Evolutionary conservation across 92 coral and sea anemone genomes (phyloP).

Genomic region (Umimayanthus chanpuru): DNA sequence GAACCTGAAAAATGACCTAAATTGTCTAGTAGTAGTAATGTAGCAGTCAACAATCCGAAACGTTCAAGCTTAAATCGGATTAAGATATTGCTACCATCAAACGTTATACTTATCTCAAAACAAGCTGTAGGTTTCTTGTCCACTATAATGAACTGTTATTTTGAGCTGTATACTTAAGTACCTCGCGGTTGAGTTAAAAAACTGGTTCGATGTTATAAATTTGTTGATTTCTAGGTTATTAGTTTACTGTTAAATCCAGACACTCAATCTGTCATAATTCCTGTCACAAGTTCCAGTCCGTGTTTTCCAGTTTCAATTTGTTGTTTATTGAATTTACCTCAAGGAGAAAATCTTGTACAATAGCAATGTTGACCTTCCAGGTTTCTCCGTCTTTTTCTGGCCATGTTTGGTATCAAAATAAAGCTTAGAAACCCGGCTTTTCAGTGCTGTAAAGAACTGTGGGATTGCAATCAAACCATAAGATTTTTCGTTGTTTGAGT

Average conservation of each 20-base stretch:
- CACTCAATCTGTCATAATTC: not conserved
- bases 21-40: no score
- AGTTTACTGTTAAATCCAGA: not conserved
- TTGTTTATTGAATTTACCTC: slow-evolving; percentile 5
- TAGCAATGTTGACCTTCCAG: slow-evolving; percentile 7
- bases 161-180: not conserved
- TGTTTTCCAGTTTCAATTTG: slow-evolving; percentile 9
- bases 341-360: not conserved
- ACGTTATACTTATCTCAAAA: no score
- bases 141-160: not conserved
- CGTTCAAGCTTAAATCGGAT: slow-evolving; percentile 2
- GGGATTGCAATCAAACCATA: no score
- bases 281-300: slow-evolving; percentile 1
- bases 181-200: not conserved
- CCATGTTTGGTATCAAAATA: no score
- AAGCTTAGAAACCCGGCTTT: no score
- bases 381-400: no score
- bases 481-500: no score
- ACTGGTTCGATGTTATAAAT: not conserved
- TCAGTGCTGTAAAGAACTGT: no score
- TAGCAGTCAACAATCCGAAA: not conserved
- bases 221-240: not conserved
- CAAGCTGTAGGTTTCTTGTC: no score
- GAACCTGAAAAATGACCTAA: no score
- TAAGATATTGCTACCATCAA: no score